phyloP scores from a whole-genome alignment of 2,888 invertebrate genomes.

The Spisula subtruncata region DNA sequence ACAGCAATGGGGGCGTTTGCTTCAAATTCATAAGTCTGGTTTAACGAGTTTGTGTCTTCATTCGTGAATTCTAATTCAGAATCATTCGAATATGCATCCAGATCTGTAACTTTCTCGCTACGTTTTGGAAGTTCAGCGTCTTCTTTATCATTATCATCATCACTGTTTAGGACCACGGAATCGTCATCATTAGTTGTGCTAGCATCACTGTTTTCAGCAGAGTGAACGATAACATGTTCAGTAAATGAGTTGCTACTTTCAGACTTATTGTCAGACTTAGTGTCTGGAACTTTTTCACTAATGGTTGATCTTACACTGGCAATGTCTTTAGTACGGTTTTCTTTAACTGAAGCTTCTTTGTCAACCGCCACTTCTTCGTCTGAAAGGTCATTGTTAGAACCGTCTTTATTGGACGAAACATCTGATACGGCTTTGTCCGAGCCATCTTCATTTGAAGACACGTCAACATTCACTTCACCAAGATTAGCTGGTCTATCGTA shows the following conservation, averaged over 20 bases:
- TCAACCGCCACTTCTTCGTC: neutral
- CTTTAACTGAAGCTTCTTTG: neutral
- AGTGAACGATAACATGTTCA: slow-evolving; percentile 1
- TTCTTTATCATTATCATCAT: neutral
- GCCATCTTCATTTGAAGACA: neutral
- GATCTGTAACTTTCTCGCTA: slow-evolving; percentile 41
- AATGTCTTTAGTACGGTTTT: neutral
- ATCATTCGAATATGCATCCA: slow-evolving; percentile 40
- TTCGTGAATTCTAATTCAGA: slow-evolving; percentile 19
- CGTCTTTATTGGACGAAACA: neutral
- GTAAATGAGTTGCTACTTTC: neutral
- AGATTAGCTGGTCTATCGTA: slow-evolving; percentile 39
- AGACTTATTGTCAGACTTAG: neutral
- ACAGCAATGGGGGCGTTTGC: slow-evolving; percentile 41
- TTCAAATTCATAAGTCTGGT: slow-evolving; percentile 35
- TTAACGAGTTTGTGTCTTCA: neutral
- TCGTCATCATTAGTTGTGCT: slow-evolving; percentile 15
- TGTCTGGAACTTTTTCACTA: neutral
- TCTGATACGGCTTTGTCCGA: slow-evolving; percentile 9
- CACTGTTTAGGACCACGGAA: slow-evolving; percentile 9
- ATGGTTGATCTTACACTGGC: neutral
- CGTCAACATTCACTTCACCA: slow-evolving; percentile 10
- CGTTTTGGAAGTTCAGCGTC: slow-evolving; percentile 12
- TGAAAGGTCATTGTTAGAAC: neutral
- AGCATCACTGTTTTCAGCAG: neutral